Conservation (phyloP, 2,888 invertebrate genomes). For the Nephrotoma guestfalica region DNA sequence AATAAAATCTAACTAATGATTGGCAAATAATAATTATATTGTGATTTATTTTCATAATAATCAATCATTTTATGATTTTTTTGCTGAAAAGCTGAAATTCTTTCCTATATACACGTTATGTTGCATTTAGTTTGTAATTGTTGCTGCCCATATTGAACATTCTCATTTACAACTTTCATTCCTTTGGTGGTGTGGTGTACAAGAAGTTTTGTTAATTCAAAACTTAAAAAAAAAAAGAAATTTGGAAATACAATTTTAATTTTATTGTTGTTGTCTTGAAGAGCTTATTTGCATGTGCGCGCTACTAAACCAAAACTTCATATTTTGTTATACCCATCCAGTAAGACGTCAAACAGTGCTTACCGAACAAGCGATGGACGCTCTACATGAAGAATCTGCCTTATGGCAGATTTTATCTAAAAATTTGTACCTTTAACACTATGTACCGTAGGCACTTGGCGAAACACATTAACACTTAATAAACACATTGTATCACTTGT, state of each 20-base stretch:
- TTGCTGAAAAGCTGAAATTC: neutral
- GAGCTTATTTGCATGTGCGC: neutral
- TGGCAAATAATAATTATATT: neutral
- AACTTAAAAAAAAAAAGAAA: neutral
- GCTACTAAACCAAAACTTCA: no score
- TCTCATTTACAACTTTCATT: neutral
- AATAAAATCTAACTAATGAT: neutral
- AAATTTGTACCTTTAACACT: no score
- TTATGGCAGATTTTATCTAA: no score
- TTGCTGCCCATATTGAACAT: neutral
- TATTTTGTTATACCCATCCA: no score
- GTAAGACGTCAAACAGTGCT: no score
- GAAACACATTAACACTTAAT: no score
- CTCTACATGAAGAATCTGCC: no score
- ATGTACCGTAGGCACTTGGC: no score
- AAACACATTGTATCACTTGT: no score
- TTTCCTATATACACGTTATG: neutral
- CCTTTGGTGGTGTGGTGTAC: neutral
- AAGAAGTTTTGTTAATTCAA: neutral
- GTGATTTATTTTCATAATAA: neutral
- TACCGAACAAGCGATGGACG: no score
- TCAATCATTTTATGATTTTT: neutral
- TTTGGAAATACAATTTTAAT: neutral
- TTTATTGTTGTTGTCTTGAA: neutral
- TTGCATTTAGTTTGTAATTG: neutral